Evolutionary conservation across 2,888 invertebrate species (phyloP), one percentile per base, ranked within the genome.

Genomic region (Sinhomidia bicolor): DNA sequence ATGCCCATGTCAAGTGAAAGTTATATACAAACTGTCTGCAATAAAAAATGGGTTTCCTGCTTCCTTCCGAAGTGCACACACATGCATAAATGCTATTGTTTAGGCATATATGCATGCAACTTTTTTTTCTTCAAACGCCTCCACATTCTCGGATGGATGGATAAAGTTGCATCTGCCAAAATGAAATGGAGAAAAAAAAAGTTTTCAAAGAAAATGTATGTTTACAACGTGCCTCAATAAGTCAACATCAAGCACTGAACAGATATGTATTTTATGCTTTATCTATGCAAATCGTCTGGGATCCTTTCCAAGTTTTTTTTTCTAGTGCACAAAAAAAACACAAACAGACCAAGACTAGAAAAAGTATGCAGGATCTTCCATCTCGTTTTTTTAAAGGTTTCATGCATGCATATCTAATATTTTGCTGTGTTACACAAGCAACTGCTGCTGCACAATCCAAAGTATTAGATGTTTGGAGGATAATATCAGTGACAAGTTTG

Each of bases 111-210:
- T 32, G 32, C 44, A 14, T n/a, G n/a, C n/a, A n/a, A n/a, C n/a
- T n/a, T 23, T 44, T 32, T 12, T 41, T 54, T 26, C 23, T 7
- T n/a, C n/a, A 17, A 23, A 60, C 57, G 44, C 23, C 62, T 23
- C n/a, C n/a, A n/a, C 60, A 20, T 82, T 51, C 60, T 36, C 44
- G 60, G 60, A 41, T 60, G 74, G 23, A 84, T 44, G 83, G 60
- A 74, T 84, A 74, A 74, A 84, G 83, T 84, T 84, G 74, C 83
- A 84, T 84, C 83, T 84, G 83, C 83, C 74, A 84, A 74, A 23
- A 6, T 1, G 29, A 29, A 54, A 41, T 23, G 29, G 29, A 78
- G 51, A 54, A 71, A 29, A 78, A 14, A 44, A 71, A 51, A 51
- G 29, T 80, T 62, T 62, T 32, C 41, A 51, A 54, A 41, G 57